phyloP scores from a whole-genome alignment of 2,113 vertebrate genomes.

The Zosterops hypoxanthus region DNA sequence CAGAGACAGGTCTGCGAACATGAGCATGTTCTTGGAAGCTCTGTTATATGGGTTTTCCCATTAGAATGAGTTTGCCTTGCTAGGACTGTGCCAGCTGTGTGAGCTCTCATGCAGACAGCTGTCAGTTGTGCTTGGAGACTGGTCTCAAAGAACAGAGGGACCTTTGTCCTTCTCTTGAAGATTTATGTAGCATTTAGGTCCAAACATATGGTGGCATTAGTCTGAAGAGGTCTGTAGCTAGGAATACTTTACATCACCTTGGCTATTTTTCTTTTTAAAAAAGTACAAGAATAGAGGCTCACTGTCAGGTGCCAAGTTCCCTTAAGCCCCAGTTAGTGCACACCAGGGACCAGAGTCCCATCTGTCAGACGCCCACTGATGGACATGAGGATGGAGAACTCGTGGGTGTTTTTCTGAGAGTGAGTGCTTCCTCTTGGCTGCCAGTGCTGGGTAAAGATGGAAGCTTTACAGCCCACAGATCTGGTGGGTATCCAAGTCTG shows the following conservation, averaged over 20 bases:
- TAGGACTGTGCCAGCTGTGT: not conserved
- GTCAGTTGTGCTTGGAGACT: not conserved
- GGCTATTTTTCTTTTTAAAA: not conserved
- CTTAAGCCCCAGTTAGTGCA: not conserved
- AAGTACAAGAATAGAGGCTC: not conserved
- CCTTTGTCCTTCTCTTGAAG: not conserved
- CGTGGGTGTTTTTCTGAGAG: not conserved
- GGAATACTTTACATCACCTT: not conserved
- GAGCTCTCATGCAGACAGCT: not conserved
- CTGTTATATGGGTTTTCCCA: not conserved
- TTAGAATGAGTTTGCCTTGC: not conserved
- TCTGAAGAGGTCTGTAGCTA: not conserved
- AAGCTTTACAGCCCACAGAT: not conserved
- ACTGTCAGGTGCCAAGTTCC: not conserved
- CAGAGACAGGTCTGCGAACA: not conserved
- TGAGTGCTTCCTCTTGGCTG: constrained; percentile 23
- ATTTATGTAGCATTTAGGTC: not conserved
- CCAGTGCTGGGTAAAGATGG: not conserved
- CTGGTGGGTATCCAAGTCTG: not conserved
- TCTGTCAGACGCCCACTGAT: not conserved
- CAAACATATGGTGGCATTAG: not conserved
- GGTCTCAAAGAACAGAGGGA: not conserved
- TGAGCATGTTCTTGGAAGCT: accelerated
- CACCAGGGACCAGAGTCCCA: not conserved
- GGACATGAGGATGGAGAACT: not conserved